Conservation (phyloP, 2,888 invertebrate genomes). For the Eupithecia exiguata region DNA sequence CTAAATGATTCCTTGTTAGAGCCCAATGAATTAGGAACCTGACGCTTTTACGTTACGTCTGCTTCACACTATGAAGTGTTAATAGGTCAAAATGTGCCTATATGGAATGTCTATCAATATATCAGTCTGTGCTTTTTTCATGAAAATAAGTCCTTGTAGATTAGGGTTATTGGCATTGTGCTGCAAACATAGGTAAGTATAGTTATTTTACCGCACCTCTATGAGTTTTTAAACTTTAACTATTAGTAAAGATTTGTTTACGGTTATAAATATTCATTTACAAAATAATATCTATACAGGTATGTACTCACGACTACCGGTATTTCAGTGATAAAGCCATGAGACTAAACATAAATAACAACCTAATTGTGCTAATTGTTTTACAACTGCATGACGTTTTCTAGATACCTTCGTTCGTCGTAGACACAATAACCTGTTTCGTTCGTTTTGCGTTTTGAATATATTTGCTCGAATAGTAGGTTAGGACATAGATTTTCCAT, state of each 20-base stretch:
- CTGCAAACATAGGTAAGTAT: not conserved
- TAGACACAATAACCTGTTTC: conserved; percentile 52
- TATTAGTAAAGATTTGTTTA: not conserved
- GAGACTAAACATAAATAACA: conserved; percentile 33
- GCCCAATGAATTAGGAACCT: not conserved
- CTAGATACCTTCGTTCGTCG: conserved; percentile 43
- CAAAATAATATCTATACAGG: not conserved
- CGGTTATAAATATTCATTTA: not conserved
- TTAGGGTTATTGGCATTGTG: not conserved
- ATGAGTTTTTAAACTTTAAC: not conserved
- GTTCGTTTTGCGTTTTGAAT: conserved; percentile 39
- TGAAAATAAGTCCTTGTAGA: not conserved
- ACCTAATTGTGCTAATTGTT: conserved; percentile 56
- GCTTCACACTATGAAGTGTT: conserved; percentile 5
- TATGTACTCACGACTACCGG: conserved; percentile 19
- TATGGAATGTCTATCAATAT: not conserved
- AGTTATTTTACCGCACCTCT: not conserved
- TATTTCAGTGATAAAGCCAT: conserved; percentile 38
- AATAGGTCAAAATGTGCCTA: not conserved
- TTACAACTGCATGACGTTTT: conserved; percentile 57
- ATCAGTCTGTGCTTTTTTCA: not conserved
- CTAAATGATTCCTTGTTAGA: not conserved
- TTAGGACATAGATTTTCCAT: conserved; percentile 25
- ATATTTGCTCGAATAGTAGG: conserved; percentile 21
- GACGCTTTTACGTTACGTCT: not conserved